A percentile compares a stretch with the other conserved stretches of the same genome.
Evolutionary conservation across 2,888 invertebrate genomes (phyloP).

Genomic region (Drosophila acutilabella): DNA sequence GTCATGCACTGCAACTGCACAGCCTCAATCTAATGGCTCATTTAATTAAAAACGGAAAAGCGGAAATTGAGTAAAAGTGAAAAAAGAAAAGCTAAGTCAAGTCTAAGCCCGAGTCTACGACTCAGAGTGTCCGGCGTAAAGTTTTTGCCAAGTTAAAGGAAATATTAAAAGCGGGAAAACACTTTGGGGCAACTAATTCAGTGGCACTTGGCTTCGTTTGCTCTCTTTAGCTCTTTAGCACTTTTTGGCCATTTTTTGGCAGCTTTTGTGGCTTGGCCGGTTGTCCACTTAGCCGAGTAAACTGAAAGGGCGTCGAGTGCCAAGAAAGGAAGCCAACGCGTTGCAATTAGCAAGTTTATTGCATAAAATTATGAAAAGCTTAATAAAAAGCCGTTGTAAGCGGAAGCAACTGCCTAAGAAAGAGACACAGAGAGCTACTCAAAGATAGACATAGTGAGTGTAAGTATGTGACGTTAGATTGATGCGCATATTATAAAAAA

Average conservation of each 20-base stretch:
- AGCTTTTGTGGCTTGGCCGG: conserved; percentile 60
- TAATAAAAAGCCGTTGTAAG: conserved; percentile 49
- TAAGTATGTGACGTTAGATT: conserved; percentile 1
- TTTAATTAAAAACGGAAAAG: conserved; percentile 81
- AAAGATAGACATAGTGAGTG: neutral
- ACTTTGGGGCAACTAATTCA: conserved; percentile 78
- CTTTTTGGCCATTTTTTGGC: conserved; percentile 67
- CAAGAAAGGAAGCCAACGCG: conserved; percentile 69
- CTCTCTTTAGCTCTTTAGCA: conserved; percentile 20
- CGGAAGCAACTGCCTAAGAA: conserved; percentile 7
- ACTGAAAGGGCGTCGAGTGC: conserved; percentile 51
- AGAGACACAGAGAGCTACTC: neutral
- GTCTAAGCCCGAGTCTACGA: conserved; percentile 23
- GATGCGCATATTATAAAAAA: conserved; percentile 54
- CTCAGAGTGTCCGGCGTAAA: conserved; percentile 56
- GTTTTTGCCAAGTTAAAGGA: conserved; percentile 71
- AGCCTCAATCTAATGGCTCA: conserved; percentile 68
- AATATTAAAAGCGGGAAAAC: conserved; percentile 79
- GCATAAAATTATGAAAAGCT: conserved; percentile 79
- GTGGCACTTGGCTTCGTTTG: conserved; percentile 33
- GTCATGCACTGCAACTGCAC: conserved; percentile 33
- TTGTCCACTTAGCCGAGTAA: conserved; percentile 45
- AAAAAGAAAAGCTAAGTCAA: conserved; percentile 43
- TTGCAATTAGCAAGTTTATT: conserved; percentile 80
- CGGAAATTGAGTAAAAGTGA: conserved; percentile 78